Conservation (phyloP, 92 coral and sea anemone species). For the Phenganax subtilis region DNA sequence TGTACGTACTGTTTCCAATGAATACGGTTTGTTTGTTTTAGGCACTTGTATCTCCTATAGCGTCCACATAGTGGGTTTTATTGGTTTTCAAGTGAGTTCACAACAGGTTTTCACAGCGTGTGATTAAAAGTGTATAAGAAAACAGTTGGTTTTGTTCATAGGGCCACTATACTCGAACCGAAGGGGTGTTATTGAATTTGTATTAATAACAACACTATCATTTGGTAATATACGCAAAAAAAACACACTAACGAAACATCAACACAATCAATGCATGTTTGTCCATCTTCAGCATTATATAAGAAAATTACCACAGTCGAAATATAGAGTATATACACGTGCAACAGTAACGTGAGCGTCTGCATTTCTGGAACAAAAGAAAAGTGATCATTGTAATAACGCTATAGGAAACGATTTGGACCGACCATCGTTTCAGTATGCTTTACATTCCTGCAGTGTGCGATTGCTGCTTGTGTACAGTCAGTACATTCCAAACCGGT, state of each 20-base stretch:
- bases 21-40: not conserved
- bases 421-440: not conserved
- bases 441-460: not conserved
- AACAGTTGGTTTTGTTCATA: not conserved
- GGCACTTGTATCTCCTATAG: not conserved
- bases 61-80: not conserved
- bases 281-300: not conserved
- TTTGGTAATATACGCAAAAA: slow-evolving; percentile 18
- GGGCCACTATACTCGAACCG: not conserved
- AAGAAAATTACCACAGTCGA: not conserved
- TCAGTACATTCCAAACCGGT: not conserved
- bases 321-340: not conserved
- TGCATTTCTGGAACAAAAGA: not conserved
- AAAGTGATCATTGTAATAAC: not conserved
- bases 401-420: not conserved
- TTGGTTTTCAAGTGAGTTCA: not conserved
- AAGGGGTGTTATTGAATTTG: slow-evolving; percentile 1
- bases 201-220: slow-evolving; percentile 26
- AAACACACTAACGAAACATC: slow-evolving; percentile 28
- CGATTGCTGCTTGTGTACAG: not conserved
- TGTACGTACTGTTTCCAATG: not conserved
- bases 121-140: not conserved
- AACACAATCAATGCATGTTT: not conserved
- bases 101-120: not conserved
- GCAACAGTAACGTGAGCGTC: not conserved